Conservation (phyloP, 2,797 vertebrate genomes). For the Lycodopsis pacificus region DNA sequence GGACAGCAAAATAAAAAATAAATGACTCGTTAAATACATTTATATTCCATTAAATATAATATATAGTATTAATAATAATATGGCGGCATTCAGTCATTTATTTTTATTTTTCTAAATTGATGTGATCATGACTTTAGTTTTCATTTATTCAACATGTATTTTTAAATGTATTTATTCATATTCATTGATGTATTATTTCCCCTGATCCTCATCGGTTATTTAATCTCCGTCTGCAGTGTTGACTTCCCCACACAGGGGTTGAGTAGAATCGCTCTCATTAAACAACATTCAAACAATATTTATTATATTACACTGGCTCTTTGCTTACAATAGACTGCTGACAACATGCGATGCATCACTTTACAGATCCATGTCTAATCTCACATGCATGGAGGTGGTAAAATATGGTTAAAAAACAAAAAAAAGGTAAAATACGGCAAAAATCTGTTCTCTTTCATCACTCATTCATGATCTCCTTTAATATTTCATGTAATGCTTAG, state of each 20-base stretch:
- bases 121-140: not conserved
- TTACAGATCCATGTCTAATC: not conserved
- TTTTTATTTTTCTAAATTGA: not conserved
- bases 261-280: not conserved
- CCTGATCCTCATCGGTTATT: not conserved
- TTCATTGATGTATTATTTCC: not conserved
- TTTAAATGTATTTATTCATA: not conserved
- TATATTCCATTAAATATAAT: not conserved
- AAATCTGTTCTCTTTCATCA: conserved; percentile 3
- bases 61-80: not conserved
- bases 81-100: not conserved
- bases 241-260: not conserved
- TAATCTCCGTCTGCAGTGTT: not conserved
- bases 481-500: conserved; percentile 22
- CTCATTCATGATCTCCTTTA: conserved; percentile 7
- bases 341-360: not conserved
- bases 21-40: no score
- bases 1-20: not conserved
- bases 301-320: not conserved
- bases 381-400: not conserved
- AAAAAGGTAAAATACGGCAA: not conserved
- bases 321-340: not conserved
- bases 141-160: not conserved
- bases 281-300: not conserved
- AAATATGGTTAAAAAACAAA: not conserved